Conservation (phyloP, 2,797 vertebrate species). For the Leuciscus waleckii region DNA sequence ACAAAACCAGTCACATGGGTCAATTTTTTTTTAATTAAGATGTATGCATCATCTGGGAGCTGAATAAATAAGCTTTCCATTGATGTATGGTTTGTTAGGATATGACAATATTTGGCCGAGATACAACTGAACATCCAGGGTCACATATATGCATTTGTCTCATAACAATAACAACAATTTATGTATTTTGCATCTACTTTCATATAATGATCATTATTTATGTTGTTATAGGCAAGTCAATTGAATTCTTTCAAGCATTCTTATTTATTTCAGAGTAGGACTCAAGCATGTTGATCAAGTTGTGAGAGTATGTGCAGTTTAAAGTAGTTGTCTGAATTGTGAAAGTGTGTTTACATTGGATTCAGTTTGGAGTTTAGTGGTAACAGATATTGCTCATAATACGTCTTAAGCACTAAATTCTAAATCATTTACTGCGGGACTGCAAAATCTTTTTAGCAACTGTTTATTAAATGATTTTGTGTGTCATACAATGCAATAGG, state of each 20-base stretch:
- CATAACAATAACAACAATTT: background rate
- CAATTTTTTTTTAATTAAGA: too few species aligned
- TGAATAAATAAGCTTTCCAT: too few species aligned
- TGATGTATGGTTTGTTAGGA: too few species aligned
- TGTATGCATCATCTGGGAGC: too few species aligned
- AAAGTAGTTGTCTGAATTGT: background rate
- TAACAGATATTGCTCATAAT: background rate
- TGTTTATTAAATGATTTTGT: background rate
- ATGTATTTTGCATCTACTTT: background rate
- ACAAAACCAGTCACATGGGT: too few species aligned
- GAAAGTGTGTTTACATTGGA: background rate
- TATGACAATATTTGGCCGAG: too few species aligned
- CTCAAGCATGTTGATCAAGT: background rate
- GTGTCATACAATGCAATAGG: background rate
- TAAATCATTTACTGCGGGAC: background rate
- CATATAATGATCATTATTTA: background rate
- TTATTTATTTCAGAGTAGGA: background rate
- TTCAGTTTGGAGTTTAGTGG: background rate
- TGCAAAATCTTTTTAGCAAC: background rate
- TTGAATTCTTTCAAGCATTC: background rate
- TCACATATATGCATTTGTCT: background rate
- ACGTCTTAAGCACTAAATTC: background rate
- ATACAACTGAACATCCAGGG: too few species aligned
- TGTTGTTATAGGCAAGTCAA: background rate
- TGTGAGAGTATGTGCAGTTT: background rate